Evolutionary conservation across 2,888 invertebrate genomes (phyloP), one percentile per base, ranked within the genome.

Genomic region (Palloptera scutellata): DNA sequence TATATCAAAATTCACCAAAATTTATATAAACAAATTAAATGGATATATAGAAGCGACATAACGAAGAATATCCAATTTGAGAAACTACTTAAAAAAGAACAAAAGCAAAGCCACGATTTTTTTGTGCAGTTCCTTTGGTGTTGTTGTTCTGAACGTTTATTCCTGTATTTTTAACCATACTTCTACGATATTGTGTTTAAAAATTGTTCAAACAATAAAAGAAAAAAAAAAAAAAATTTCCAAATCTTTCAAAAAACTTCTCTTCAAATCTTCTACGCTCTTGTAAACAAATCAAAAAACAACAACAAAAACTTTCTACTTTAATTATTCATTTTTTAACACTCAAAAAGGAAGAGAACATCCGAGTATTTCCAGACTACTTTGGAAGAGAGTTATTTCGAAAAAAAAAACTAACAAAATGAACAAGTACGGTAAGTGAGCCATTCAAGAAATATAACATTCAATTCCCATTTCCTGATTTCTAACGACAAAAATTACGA

Each of bases 1-100:
- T 55, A 72, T 61, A 69, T 70, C 70, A 71, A 75, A 74, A 73
- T 75, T 75, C 69, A 64, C 65, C 68, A 63, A 74, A 72, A 73
- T 66, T 73, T 69, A 61, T 52, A 61, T 65, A 61, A 68, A 68
- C 61, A 71, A 69, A 69, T 65, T 71, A 59, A 64, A 69, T 71
- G 69, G 61, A 69, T 65, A 30, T 30, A 71, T 55, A 58, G 61
- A 55, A 61, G 63, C 59, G 53, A 43, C 65, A 67, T 62, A 55
- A 45, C 45, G 15, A 69, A 41, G 63, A 54, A 64, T 45, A 71
- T 66, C 62, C 66, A 64, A 71, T 67, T 71, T 64, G 69, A 68
- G 66, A 53, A 65, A 59, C 61, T 61, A 63, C n/a, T n/a, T n/a
- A 54, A 19, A 59, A 19, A 58, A 57, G 67, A 54, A 60, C 57